These are phyloP conservation scores for Trogon melanurus DNA, from an alignment of 2,113 vertebrate genomes.

Conservation along the genomic window DNA sequence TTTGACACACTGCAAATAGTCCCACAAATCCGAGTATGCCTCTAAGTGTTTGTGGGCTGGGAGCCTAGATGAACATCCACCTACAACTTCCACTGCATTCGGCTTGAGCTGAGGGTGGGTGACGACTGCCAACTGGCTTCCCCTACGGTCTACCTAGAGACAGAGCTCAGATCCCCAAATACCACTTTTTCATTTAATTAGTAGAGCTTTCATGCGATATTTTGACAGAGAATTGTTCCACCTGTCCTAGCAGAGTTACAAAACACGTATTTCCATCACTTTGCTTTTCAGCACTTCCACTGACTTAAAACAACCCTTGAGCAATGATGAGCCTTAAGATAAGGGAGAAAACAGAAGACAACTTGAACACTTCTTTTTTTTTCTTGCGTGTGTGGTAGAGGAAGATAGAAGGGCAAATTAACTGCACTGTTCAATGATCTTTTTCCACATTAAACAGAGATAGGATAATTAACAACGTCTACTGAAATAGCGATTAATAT, in stretches of 20 bases:
- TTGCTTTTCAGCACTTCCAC: constrained; percentile 33
- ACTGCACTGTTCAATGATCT: background rate
- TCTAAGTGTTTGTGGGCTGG: background rate
- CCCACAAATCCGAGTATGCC: background rate
- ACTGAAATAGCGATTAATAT: background rate
- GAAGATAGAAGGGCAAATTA: background rate
- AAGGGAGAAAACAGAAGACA: background rate
- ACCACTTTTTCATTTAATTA: background rate
- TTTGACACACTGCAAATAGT: background rate
- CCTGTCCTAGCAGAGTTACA: background rate
- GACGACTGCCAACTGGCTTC: background rate
- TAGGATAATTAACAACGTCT: background rate
- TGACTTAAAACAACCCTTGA: constrained; percentile 15
- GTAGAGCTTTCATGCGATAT: background rate
- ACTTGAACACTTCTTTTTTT: background rate
- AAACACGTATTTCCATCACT: background rate
- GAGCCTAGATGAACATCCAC: background rate
- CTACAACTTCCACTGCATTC: background rate
- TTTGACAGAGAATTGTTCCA: constrained; percentile 25
- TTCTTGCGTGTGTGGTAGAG: background rate
- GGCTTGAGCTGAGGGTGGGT: background rate
- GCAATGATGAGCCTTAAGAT: background rate
- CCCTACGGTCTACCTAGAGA: background rate
- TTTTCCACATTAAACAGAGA: background rate
- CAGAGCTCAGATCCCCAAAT: background rate